Base-by-base conservation (phyloP, 2,797 vertebrate genomes). In the Glossophaga mutica region DNA sequence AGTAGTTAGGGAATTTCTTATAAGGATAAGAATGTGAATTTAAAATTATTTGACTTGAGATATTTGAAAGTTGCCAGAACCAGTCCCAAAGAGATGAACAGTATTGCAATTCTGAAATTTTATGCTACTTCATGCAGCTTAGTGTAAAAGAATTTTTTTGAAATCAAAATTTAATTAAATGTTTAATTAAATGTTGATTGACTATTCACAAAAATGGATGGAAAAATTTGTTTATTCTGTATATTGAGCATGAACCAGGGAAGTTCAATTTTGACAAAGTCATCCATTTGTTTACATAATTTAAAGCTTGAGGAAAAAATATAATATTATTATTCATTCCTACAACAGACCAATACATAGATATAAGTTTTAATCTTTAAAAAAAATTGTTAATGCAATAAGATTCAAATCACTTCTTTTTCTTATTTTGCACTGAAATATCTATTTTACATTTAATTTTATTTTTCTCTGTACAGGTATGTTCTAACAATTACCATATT, bases 91-190 rank as follows among this genome's bases (percentile, higher is more conserved):
- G 55, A 68, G 19, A 65, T n/a, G 16, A 90, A 82, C 0, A 48
- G 59, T 37, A 92, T 7, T 62, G 9, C 24, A 82, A 70, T 86
- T 42, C 24, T 87, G 50, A 10, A 57, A 73, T 83, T 65, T 4
- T 29, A 52, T 57, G 24, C 73, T 92, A 34, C 22, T 70, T 73
- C 16, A 86, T 90, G 9, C 16, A 79, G 18, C 6, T 74, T 96
- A 48, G 32, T 77, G 9, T 67, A 39, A 65, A 92, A 92, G 21
- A 90, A 59, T 77, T 15, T 48, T 55, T 70, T 65, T 34, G 5
- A 37, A 88, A 52, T 71, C 44, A 65, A 67, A 93, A 52, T 93
- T 76, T 77, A 78, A 94, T 26, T 73, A 90, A 94, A 91, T 87
- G 10, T 39, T 3, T 55, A n/a, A 3, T 82, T 19, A 52, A 21